These are phyloP conservation scores for Drosophila bunnanda DNA, from an alignment of 2,888 invertebrate genomes.

Conservation along the genomic window DNA sequence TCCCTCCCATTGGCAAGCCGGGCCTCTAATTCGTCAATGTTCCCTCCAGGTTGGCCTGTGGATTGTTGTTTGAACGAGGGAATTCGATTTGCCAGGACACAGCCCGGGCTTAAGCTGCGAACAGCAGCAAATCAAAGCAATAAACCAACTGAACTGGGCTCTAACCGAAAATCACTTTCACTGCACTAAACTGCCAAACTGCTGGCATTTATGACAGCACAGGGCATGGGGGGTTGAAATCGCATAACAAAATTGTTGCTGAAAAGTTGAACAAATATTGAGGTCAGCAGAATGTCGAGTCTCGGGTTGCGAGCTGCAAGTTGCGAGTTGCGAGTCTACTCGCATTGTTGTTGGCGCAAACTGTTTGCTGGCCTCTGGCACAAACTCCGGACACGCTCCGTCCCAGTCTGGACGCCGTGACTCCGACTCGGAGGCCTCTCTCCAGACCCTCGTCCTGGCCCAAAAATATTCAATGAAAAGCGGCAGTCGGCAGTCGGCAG, in stretches of 20 bases:
- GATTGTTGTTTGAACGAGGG: constrained; percentile 51
- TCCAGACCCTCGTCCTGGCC: constrained; percentile 18
- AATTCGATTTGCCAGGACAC: constrained; percentile 46
- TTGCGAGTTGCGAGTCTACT: constrained; percentile 11
- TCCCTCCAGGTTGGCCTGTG: constrained; percentile 38
- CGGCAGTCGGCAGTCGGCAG: constrained; percentile 42
- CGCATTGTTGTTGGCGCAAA: constrained; percentile 52
- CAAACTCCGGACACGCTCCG: constrained; percentile 68
- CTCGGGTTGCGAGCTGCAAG: constrained; percentile 1
- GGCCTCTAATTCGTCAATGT: constrained; percentile 3
- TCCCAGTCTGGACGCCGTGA: constrained; percentile 20
- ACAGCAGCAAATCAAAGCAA: constrained; percentile 70
- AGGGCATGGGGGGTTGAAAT: constrained; percentile 44
- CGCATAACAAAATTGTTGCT: constrained; percentile 74
- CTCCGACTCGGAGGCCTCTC: constrained; percentile 24
- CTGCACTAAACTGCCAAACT: constrained; percentile 71
- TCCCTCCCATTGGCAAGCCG: not conserved
- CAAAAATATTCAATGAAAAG: constrained; percentile 72
- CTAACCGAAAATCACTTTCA: constrained; percentile 69
- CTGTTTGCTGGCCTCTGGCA: constrained; percentile 75
- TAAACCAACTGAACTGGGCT: constrained; percentile 62
- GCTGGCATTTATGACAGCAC: constrained; percentile 73
- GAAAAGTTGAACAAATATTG: constrained; percentile 76
- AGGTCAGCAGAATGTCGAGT: constrained; percentile 71
- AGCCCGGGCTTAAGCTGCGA: too few species aligned